Evolutionary conservation across 2,113 vertebrate genomes (phyloP), one percentile per base, ranked within the genome.

Genomic region (Lepus europaeus): DNA sequence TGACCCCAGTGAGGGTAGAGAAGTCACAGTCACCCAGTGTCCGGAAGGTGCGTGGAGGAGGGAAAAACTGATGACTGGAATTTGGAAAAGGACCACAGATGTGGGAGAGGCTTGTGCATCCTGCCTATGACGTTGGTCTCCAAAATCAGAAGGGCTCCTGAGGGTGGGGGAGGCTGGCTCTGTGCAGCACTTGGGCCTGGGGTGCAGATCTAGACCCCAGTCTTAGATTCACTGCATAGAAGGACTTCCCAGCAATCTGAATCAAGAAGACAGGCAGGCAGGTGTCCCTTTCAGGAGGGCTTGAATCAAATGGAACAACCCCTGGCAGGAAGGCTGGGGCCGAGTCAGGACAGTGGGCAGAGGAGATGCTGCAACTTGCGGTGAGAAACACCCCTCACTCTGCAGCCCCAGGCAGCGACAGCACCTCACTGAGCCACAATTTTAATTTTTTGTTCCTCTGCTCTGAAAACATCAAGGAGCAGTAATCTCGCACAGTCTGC

Each of bases 201-300:
- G 20, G 39, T 39, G 19, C 53, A 53, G 53, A 13, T 63, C 81
- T 5, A 29, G 59, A 93, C 27, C 76, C 70, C 14, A 87, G 2
- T 16, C 36, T 84, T 81, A 45, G 68, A 13, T 68, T 77, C 33
- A 49, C 33, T 29, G 0, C 61, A 9, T 5, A 11, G 82, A 94
- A 53, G 59, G 86, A 45, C 20, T 5, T 63, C 56, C 53, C 3
- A 53, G 92, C 53, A 59, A 45, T 61, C 69, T 64, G n/a, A 72
- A 74, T 69, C 39, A 87, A 87, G 80, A 88, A 70, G 68, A 77
- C 69, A 90, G 76, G 69, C 5, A 70, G 76, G 69, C 5, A 70
- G 85, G 29, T 89, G 63, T 72, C 78, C 59, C 66, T 85, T 86
- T 36, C 6, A 69, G 51, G 87, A 56, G 25, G 33, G 39, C 6